phyloP scores from a whole-genome alignment of 1,140 invertebrate species.

The Diuraphis noxia region DNA sequence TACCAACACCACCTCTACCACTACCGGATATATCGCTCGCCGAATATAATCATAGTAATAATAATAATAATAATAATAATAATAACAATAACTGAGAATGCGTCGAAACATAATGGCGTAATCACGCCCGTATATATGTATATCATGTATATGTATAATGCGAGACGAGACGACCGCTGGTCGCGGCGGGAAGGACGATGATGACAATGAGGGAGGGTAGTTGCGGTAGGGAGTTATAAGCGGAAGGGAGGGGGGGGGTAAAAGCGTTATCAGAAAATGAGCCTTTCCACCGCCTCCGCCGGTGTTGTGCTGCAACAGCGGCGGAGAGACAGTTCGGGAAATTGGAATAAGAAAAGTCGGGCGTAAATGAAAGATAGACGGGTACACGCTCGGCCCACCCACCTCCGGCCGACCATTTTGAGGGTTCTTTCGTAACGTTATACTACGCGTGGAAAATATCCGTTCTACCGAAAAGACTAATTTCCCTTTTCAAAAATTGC shows the following conservation, averaged over 20 bases:
- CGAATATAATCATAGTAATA: slow-evolving; percentile 31
- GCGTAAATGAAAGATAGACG: slow-evolving; percentile 59
- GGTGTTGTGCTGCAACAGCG: neutral
- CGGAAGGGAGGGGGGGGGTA: neutral
- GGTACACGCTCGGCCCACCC: slow-evolving; percentile 21
- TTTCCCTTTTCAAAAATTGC: slow-evolving; percentile 56
- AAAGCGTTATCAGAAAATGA: slow-evolving; percentile 51
- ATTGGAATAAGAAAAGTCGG: slow-evolving; percentile 59
- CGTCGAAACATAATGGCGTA: slow-evolving; percentile 57
- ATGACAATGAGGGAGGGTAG: neutral
- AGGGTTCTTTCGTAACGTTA: slow-evolving; percentile 42
- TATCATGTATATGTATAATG: neutral
- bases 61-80: slow-evolving; percentile 22
- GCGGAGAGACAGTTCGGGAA: slow-evolving; percentile 56
- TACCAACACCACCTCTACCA: neutral
- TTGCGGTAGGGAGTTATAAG: neutral
- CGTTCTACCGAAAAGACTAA: slow-evolving; percentile 56
- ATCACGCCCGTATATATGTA: neutral
- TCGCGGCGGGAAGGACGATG: neutral
- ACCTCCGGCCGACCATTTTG: neutral
- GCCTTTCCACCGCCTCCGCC: slow-evolving; percentile 55
- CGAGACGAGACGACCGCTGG: slow-evolving; percentile 22
- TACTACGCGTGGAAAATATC: slow-evolving; percentile 54
- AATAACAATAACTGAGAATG: slow-evolving; percentile 52
- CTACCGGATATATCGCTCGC: neutral